These are phyloP conservation scores for Alcis repandata DNA, from an alignment of 2,888 invertebrate species.

Conservation along the genomic window DNA sequence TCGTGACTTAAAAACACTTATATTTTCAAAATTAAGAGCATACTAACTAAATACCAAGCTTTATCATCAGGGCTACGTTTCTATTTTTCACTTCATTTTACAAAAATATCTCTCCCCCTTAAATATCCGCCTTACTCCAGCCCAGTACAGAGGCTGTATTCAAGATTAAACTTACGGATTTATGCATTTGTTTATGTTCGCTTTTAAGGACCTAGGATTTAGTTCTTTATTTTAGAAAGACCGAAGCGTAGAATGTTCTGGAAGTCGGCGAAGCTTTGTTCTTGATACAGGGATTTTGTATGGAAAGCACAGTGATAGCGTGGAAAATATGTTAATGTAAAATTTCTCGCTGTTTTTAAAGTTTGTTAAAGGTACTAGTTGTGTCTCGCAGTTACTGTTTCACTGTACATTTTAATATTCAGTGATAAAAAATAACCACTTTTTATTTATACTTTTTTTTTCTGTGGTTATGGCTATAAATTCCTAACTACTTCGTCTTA, in stretches of 20 bases:
- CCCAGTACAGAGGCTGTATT: slow-evolving; percentile 21
- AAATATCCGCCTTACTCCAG: background rate
- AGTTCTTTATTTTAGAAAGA: slow-evolving; percentile 7
- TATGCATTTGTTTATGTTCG: slow-evolving; percentile 36
- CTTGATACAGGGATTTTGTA: background rate
- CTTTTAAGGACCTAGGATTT: slow-evolving; percentile 14
- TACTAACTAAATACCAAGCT: too few relatives aligned
- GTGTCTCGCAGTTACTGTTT: too few relatives aligned
- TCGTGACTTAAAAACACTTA: too few relatives aligned
- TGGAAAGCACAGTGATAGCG: slow-evolving; percentile 3
- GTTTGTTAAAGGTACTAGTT: background rate
- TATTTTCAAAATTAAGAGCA: too few relatives aligned
- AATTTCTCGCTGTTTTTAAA: background rate
- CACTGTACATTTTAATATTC: too few relatives aligned
- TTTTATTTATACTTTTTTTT: too few relatives aligned
- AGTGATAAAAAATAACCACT: too few relatives aligned
- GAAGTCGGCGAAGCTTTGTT: slow-evolving; percentile 7
- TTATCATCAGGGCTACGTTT: too few relatives aligned
- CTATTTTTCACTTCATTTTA: background rate
- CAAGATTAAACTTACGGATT: slow-evolving; percentile 24
- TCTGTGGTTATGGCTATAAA: too few relatives aligned
- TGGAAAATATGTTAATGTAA: background rate
- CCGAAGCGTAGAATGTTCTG: background rate
- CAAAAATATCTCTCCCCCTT: background rate
- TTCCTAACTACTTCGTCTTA: too few relatives aligned